Evolutionary conservation across 2,113 vertebrate genomes (phyloP).

Genomic region (Callionymus lyra): DNA sequence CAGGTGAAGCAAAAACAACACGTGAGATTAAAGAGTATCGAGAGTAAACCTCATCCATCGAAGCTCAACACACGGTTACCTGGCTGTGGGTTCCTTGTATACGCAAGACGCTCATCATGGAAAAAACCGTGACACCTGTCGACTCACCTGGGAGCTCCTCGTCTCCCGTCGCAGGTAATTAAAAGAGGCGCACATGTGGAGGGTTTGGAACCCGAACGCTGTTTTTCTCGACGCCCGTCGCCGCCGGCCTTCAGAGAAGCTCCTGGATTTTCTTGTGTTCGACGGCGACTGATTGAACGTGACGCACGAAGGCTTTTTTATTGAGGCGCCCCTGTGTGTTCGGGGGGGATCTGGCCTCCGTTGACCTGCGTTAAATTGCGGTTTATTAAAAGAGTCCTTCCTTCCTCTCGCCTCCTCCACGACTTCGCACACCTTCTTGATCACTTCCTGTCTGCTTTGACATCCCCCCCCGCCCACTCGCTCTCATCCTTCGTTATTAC

Average conservation of each 20-base stretch:
- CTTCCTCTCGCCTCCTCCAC: constrained; percentile 21
- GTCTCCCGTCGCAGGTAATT: no score
- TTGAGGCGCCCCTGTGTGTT: constrained; percentile 53
- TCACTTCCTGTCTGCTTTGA: constrained; percentile 52
- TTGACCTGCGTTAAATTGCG: constrained; percentile 53
- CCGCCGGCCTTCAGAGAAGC: constrained; percentile 43
- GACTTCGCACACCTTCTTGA: constrained; percentile 40
- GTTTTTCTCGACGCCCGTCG: constrained; percentile 9
- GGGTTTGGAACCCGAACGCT: constrained; percentile 37
- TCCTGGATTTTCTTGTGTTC: constrained; percentile 28
- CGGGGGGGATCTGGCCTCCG: constrained; percentile 51
- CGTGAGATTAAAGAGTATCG: no score
- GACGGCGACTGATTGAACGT: constrained; percentile 47
- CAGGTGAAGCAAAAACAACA: no score
- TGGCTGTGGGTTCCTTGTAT: no score
- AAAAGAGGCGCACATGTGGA: no score
- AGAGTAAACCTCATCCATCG: no score
- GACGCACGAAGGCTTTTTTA: constrained; percentile 52
- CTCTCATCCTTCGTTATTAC: constrained; percentile 53
- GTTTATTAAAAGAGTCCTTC: constrained; percentile 60
- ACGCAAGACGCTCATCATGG: no score
- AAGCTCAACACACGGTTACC: no score
- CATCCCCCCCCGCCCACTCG: constrained; percentile 55
- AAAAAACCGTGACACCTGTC: no score
- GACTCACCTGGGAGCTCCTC: no score